Evolutionary conservation across 1,140 invertebrate genomes (phyloP).

Genomic region (Lepidotrigona ventralis): DNA sequence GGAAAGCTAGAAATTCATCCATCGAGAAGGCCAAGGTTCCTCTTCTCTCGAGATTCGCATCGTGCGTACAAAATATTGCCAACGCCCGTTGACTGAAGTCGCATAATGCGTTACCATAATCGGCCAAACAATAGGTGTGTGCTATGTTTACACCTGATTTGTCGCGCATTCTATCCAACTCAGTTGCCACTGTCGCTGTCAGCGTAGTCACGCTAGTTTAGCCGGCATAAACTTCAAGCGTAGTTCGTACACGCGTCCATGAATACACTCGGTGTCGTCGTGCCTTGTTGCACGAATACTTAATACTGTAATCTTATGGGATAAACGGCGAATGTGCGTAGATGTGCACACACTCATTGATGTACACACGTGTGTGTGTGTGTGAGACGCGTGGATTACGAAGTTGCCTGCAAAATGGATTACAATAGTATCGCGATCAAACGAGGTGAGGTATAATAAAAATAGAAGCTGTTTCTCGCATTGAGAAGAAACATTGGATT

Average conservation of each 20-base stretch:
- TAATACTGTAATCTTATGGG: constrained; percentile 61
- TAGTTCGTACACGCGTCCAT: constrained; percentile 54
- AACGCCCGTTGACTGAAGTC: not conserved
- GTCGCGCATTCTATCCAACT: constrained; percentile 34
- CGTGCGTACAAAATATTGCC: not conserved
- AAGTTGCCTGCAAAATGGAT: not conserved
- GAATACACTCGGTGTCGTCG: constrained; percentile 51
- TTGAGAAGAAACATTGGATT: too few relatives aligned
- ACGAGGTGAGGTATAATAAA: not conserved
- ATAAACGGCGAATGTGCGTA: constrained; percentile 10
- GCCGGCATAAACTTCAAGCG: constrained; percentile 58
- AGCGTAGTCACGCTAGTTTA: constrained; percentile 45
- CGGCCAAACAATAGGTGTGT: not conserved
- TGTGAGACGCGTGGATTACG: not conserved
- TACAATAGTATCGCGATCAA: not conserved
- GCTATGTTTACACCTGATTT: constrained; percentile 53
- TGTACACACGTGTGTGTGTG: not conserved
- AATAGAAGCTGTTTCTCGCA: not conserved
- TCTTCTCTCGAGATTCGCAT: not conserved
- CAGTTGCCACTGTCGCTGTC: constrained; percentile 28
- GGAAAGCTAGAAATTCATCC: too few relatives aligned
- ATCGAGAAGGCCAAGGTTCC: not conserved
- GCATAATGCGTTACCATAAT: not conserved
- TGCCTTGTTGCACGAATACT: constrained; percentile 62
- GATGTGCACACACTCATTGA: not conserved